A percentile compares a stretch with the other conserved stretches of the same genome.
phyloP scores from a whole-genome alignment of 2,888 invertebrate species.

The Cybosia mesomella region DNA sequence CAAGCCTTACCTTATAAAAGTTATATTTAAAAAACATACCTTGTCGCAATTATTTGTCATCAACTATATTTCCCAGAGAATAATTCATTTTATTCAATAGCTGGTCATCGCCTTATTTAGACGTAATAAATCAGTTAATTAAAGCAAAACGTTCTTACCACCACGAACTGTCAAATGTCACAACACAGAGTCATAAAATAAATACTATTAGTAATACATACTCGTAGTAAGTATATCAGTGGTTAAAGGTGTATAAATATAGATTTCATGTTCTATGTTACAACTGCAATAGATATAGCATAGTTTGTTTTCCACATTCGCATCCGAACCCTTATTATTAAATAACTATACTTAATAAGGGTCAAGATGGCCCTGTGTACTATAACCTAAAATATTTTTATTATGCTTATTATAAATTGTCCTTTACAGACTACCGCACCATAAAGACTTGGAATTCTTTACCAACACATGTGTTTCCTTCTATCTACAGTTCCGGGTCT shows the following conservation, averaged over 20 bases:
- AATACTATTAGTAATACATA: not conserved
- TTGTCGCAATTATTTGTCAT: not conserved
- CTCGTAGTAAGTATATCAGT: not conserved
- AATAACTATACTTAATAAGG: too few relatives aligned
- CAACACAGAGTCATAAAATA: not conserved
- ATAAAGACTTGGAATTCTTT: too few relatives aligned
- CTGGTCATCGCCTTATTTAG: constrained; percentile 1
- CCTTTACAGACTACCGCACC: too few relatives aligned
- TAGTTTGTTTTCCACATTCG: too few relatives aligned
- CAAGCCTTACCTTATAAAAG: not conserved
- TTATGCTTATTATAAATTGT: too few relatives aligned
- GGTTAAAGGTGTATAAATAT: not conserved
- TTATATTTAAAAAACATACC: not conserved
- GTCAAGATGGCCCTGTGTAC: too few relatives aligned
- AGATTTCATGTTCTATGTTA: too few relatives aligned
- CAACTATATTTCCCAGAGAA: not conserved
- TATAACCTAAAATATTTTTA: too few relatives aligned
- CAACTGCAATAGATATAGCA: too few relatives aligned
- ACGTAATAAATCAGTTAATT: not conserved
- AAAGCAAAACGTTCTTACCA: not conserved
- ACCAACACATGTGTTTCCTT: too few relatives aligned
- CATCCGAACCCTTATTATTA: too few relatives aligned
- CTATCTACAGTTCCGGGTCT: too few relatives aligned
- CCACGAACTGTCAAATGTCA: constrained; percentile 5
- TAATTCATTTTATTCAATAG: not conserved